Base-by-base conservation (phyloP, 2,888 invertebrate species). In the Euplagia quadripunctaria region DNA sequence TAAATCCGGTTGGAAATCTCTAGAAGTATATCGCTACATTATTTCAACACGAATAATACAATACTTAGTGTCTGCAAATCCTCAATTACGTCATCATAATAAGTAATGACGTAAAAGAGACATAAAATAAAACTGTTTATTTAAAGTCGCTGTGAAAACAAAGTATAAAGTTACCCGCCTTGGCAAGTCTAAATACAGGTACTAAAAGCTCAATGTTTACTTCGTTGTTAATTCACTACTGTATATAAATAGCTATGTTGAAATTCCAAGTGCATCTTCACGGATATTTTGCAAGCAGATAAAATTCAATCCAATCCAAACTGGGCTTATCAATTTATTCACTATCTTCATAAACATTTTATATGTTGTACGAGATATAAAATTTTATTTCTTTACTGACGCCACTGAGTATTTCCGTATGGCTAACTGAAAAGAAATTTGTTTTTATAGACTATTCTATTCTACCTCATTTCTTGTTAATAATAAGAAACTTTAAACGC, bases 311-410 rank as follows among this genome's bases (percentile, higher is more conserved):
- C n/a, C 20, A 20, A 42, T 70, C 9, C 9, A 46, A 51, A 73
- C 63, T 17, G 46, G 49, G 42, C 65, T 69, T 73, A 64, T 65
- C 55, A 73, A 69, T 69, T 20, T 49, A 55, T 64, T 72, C 31
- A 42, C 46, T 51, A 65, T 69, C 41, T 69, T 41, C 65, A 65
- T 69, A 65, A 73, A 65, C 49, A 65, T 43, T 31, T 42, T 64
- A 65, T 65, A 69, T n/a, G 31, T 42, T 65, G 65, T 69, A 31
- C 2, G 31, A 66, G 61, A 68, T 69, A 69, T 65, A 69, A 61
- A 51, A 41, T 31, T 65, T 58, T 70, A 73, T 69, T 41, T 72
- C 42, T 46, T 42, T 58, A 69, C 49, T 73, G 69, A 61, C 63
- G 63, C 61, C 51, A 17, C 17, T 43, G 31, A 61, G 17, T 68